Percentiles rank a stretch among this genome's conserved stretches.
phyloP scores from a whole-genome alignment of 2,113 vertebrate species.

The Cyphomyrus discorhynchus region DNA sequence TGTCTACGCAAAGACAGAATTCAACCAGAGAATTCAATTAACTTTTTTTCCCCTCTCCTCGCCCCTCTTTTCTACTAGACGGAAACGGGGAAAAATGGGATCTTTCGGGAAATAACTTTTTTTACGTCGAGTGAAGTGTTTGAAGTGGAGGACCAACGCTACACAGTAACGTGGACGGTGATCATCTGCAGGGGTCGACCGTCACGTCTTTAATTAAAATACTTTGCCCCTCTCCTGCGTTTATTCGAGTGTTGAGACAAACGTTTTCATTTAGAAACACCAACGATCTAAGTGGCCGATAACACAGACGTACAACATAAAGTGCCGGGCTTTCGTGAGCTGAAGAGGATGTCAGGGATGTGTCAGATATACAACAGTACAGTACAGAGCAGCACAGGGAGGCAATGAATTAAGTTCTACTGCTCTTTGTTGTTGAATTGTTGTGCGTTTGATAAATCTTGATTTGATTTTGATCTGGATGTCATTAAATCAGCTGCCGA shows the following conservation, averaged over 20 bases:
- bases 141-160: neutral
- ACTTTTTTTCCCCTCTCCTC: slow-evolving; percentile 30
- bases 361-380: neutral
- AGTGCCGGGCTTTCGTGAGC: neutral
- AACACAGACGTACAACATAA: neutral
- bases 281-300: neutral
- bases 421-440: neutral
- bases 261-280: neutral
- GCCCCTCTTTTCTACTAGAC: neutral
- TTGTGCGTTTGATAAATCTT: neutral
- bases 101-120: neutral
- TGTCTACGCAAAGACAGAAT: slow-evolving; percentile 38
- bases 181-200: no score
- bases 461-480: neutral
- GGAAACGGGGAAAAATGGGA: neutral
- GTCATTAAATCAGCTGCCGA: neutral
- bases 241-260: neutral
- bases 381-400: neutral
- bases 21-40: slow-evolving; percentile 60
- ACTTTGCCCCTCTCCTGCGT: neutral
- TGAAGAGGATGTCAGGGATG: neutral
- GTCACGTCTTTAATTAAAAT: neutral
- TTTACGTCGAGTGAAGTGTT: neutral
- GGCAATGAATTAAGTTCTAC: neutral
- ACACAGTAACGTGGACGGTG: neutral